phyloP scores from a whole-genome alignment of 92 coral and sea anemone genomes.

The Actinostola sp. region DNA sequence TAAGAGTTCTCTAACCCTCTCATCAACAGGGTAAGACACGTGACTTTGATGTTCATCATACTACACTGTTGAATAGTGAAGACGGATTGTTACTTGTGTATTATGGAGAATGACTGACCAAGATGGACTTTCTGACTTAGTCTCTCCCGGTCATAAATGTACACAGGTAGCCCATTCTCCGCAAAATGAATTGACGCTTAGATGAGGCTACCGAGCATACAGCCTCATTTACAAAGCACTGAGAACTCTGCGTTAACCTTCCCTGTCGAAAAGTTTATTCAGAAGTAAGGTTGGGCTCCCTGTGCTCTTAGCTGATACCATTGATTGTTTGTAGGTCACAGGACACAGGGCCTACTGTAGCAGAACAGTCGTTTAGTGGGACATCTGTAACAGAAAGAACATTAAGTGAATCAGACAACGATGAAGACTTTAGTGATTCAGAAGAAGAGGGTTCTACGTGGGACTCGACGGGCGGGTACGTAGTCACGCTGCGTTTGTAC shows the following conservation, averaged over 20 bases:
- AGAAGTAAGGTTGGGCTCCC: background rate
- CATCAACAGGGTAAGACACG: constrained; percentile 76
- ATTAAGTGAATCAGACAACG: constrained; percentile 83
- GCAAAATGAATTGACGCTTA: too few species aligned
- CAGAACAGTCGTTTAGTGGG: constrained; percentile 82
- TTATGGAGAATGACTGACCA: too few species aligned
- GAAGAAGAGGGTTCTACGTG: constrained; percentile 58
- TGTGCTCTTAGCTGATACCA: background rate
- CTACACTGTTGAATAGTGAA: too few species aligned
- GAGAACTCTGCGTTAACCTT: too few species aligned
- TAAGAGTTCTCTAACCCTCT: constrained; percentile 59
- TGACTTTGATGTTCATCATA: background rate
- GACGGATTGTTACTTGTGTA: too few species aligned
- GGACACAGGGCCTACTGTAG: constrained; percentile 22
- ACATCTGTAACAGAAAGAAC: constrained; percentile 92
- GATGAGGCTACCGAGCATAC: too few species aligned
- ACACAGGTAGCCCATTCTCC: too few species aligned
- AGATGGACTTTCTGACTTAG: too few species aligned
- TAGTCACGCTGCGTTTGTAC: too few species aligned
- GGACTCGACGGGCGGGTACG: constrained; percentile 60
- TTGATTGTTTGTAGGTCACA: constrained; percentile 15
- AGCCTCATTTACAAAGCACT: too few species aligned
- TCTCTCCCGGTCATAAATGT: too few species aligned
- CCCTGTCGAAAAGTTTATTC: too few species aligned
- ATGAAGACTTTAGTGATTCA: constrained; percentile 35